Conservation (phyloP, 2,888 invertebrate genomes). For the Lagria hirta region DNA sequence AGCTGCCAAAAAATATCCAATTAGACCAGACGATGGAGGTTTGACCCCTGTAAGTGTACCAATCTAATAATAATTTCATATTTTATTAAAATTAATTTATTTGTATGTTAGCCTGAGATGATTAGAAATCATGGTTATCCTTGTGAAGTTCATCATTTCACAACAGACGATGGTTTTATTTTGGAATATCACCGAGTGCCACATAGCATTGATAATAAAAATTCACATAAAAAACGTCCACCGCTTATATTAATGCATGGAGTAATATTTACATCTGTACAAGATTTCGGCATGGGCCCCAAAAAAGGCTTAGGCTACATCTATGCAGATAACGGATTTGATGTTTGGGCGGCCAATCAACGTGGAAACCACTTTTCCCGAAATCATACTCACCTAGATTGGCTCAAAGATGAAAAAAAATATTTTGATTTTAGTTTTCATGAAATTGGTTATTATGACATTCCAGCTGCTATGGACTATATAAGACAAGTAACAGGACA, state of each 20-base stretch:
- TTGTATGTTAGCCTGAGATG: too few relatives aligned
- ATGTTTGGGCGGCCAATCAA: conserved; percentile 63
- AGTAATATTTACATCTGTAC: conserved; percentile 69
- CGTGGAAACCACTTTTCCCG: conserved; percentile 61
- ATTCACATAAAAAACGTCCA: conserved; percentile 34
- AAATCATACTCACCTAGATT: conserved; percentile 53
- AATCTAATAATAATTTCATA: too few relatives aligned
- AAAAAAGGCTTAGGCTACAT: conserved; percentile 57
- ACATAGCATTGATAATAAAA: conserved; percentile 45
- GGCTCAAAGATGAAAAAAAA: conserved; percentile 50
- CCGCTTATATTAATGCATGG: conserved; percentile 77
- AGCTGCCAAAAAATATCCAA: too few relatives aligned
- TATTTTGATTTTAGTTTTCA: conserved; percentile 65
- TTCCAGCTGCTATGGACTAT: conserved; percentile 75
- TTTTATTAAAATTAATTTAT: too few relatives aligned
- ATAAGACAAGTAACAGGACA: conserved; percentile 59
- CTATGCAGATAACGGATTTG: conserved; percentile 55
- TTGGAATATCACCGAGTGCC: conserved; percentile 51
- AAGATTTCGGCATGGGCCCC: conserved; percentile 70
- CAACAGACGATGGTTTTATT: conserved; percentile 59
- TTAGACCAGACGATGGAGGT: too few relatives aligned
- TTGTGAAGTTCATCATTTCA: too few relatives aligned
- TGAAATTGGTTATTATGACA: conserved; percentile 73
- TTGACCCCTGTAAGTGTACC: too few relatives aligned
- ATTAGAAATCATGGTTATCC: too few relatives aligned